A percentile compares a stretch with the other conserved stretches of the same genome.
phyloP scores from a whole-genome alignment of 35 echinoderm and acorn worm genomes.

The Antedon bifida region DNA sequence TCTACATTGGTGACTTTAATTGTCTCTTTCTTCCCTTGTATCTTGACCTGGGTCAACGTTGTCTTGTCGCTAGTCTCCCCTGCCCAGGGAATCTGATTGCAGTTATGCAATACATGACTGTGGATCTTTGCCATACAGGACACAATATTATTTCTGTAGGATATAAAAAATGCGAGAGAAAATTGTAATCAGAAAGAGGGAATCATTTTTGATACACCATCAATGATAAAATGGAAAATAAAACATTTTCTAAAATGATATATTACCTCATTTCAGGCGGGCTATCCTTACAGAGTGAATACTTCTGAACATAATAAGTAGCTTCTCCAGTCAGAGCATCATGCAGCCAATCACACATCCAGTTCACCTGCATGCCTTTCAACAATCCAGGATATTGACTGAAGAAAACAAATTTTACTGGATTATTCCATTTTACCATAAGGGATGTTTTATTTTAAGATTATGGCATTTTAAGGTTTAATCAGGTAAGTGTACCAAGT shows the following conservation, averaged over 20 bases:
- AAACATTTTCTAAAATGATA: no score
- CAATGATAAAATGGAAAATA: no score
- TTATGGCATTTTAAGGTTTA: no score
- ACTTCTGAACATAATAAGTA: conserved; percentile 70
- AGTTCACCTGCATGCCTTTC: conserved; percentile 96
- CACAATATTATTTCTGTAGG: conserved; percentile 56
- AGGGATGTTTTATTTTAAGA: no score
- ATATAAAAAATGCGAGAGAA: neutral
- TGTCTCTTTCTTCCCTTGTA: conserved; percentile 88
- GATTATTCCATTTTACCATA: no score
- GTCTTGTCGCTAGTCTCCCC: conserved; percentile 41
- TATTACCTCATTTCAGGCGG: conserved; percentile 50
- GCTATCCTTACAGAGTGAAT: conserved; percentile 62
- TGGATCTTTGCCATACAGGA: conserved; percentile 67
- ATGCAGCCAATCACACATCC: conserved; percentile 91
- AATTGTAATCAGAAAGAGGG: neutral
- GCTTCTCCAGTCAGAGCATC: conserved; percentile 67
- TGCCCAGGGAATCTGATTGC: conserved; percentile 97
- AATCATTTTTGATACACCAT: no score
- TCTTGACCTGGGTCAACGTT: conserved; percentile 59
- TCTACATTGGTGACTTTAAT: conserved; percentile 61
- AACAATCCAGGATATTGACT: conserved; percentile 91
- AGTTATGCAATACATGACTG: conserved; percentile 61
- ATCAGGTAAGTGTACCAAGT: no score
- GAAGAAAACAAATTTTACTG: neutral